Percentiles rank a stretch among this genome's conserved stretches.
These are phyloP conservation scores for Nannoperca australis DNA, from an alignment of 2,797 vertebrate species.

Conservation along the genomic window DNA sequence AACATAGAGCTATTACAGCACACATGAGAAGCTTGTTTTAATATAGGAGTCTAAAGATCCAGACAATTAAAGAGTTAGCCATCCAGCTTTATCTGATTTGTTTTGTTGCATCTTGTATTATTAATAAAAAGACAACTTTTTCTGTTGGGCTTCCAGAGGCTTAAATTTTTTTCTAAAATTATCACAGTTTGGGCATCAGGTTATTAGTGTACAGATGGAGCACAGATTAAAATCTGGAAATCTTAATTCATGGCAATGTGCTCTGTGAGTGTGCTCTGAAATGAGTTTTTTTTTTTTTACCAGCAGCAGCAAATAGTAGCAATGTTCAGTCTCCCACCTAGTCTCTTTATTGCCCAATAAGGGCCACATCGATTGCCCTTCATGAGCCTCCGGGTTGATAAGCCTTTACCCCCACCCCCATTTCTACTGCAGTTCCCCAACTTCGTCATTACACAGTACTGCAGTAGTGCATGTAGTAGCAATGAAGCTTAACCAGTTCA, in stretches of 20 bases:
- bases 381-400: conserved; percentile 56
- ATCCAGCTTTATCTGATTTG: background rate
- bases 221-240: background rate
- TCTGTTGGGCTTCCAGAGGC: background rate
- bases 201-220: background rate
- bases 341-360: conserved; percentile 58
- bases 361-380: conserved; percentile 61
- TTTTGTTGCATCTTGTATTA: background rate
- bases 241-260: background rate
- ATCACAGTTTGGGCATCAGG: background rate
- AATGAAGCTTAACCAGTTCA: conserved; percentile 40
- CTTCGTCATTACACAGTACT: conserved; percentile 54
- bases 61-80: background rate
- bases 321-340: conserved; percentile 28
- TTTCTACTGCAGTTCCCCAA: conserved; percentile 45
- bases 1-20: background rate
- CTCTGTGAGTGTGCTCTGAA: too few species aligned
- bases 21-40: background rate
- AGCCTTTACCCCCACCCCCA: conserved; percentile 38
- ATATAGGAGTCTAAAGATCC: too few species aligned
- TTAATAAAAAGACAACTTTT: background rate
- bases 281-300: background rate
- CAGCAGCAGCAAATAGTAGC: conserved; percentile 10
- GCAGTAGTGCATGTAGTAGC: conserved; percentile 61
- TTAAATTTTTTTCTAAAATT: background rate